Conservation (phyloP, 2,888 invertebrate genomes). For the Dyspetes luteomarginatus region DNA sequence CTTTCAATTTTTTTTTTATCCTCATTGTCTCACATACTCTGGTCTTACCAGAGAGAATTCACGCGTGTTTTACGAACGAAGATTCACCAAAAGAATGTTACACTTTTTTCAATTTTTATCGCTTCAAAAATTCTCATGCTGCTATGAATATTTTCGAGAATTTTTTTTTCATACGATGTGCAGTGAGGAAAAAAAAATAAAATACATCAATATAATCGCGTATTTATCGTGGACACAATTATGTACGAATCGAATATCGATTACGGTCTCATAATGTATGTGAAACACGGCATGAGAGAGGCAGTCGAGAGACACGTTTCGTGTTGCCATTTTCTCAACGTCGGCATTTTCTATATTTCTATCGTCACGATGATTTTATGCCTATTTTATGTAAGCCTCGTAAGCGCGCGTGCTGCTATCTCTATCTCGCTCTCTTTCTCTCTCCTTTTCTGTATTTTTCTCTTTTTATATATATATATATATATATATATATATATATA, state of each 20-base stretch:
- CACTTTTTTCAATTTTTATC: constrained; percentile 34
- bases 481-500: neutral
- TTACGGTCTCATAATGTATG: constrained; percentile 22
- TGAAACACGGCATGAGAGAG: constrained; percentile 24
- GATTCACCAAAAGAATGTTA: constrained; percentile 21
- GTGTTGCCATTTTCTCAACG: constrained; percentile 32
- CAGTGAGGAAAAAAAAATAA: neutral
- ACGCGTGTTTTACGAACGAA: constrained; percentile 55
- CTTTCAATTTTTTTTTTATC: constrained; percentile 48
- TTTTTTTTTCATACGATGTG: too few relatives aligned
- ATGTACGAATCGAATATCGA: constrained; percentile 44
- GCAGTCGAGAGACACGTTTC: constrained; percentile 7
- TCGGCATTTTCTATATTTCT: constrained; percentile 32
- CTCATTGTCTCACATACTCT: constrained; percentile 27
- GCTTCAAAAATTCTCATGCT: neutral
- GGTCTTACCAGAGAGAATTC: constrained; percentile 34
- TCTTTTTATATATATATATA: neutral
- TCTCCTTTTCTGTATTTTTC: constrained; percentile 7
- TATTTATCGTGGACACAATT: constrained; percentile 21
- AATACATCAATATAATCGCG: neutral
- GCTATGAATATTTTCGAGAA: neutral
- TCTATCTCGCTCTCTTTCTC: constrained; percentile 31
- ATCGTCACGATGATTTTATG: constrained; percentile 43
- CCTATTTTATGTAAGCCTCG: constrained; percentile 55
- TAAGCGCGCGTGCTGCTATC: constrained; percentile 37